Conservation (phyloP, 64 coral and sea anemone genomes). For the Orbicella faveolata region DNA sequence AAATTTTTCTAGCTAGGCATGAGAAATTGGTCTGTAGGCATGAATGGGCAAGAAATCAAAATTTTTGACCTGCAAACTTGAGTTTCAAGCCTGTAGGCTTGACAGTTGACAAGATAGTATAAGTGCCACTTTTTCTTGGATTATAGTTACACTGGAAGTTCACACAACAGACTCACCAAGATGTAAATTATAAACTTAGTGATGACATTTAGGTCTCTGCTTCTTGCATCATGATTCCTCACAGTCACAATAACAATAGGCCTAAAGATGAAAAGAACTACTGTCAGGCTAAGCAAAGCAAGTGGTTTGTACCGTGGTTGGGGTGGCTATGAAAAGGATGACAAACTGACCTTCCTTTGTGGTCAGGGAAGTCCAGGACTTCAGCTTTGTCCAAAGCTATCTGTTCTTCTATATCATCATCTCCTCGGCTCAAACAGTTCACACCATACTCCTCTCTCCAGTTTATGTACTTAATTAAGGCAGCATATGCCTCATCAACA, state of each 20-base stretch:
- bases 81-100: no score
- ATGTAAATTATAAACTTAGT: conserved; percentile 97
- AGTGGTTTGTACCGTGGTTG: no score
- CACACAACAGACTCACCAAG: conserved; percentile 55
- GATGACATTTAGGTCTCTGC: conserved; percentile 81
- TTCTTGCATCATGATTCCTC: conserved; percentile 87
- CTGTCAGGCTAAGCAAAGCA: not conserved
- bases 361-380: conserved; percentile 76
- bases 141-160: no score
- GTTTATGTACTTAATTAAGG: conserved; percentile 84
- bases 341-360: conserved; percentile 58
- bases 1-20: no score
- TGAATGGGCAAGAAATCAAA: no score
- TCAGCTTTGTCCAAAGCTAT: conserved; percentile 77
- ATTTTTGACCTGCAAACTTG: no score
- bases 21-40: no score
- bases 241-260: conserved; percentile 84
- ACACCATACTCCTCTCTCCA: conserved; percentile 94
- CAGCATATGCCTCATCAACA: conserved; percentile 80
- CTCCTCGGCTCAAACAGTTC: conserved; percentile 61
- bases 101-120: no score
- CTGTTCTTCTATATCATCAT: conserved; percentile 82
- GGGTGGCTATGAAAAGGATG: no score
- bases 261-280: conserved; percentile 32
- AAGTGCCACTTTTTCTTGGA: no score